Conservation (phyloP, 2,113 vertebrate species). For the Tyto alba region DNA sequence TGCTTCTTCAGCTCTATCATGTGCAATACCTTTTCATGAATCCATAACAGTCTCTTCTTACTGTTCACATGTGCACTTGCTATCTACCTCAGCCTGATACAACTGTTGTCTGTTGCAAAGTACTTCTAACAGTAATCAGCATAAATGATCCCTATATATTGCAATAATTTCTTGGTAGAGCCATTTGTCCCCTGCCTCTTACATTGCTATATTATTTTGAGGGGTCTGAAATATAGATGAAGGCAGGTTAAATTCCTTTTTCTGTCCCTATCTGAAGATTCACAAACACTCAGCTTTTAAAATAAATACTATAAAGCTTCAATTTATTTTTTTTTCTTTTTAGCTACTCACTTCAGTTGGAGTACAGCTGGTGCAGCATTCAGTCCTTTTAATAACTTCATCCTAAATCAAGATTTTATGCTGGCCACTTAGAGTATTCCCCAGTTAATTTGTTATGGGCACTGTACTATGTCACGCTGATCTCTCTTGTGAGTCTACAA, state of each 20-base stretch:
- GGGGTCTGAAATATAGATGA: neutral
- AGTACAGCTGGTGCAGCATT: neutral
- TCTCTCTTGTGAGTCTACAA: neutral
- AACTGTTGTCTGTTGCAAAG: neutral
- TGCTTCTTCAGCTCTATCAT: neutral
- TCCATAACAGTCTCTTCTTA: neutral
- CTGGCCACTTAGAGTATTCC: neutral
- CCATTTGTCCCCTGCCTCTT: neutral
- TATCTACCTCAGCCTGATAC: neutral
- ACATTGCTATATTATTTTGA: neutral
- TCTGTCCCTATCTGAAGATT: neutral
- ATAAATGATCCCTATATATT: neutral
- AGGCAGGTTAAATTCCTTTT: neutral
- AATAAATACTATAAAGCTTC: neutral
- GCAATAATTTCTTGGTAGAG: neutral
- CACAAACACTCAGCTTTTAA: neutral
- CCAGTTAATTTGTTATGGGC: constrained; percentile 15
- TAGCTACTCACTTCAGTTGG: neutral
- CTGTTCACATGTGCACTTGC: neutral
- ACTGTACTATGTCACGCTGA: neutral
- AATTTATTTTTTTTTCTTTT: neutral
- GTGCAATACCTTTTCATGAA: neutral
- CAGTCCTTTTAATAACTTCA: neutral
- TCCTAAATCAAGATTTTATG: neutral
- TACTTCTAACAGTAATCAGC: neutral